phyloP scores from a whole-genome alignment of 2,113 vertebrate species.

The Ardeotis arabs region DNA sequence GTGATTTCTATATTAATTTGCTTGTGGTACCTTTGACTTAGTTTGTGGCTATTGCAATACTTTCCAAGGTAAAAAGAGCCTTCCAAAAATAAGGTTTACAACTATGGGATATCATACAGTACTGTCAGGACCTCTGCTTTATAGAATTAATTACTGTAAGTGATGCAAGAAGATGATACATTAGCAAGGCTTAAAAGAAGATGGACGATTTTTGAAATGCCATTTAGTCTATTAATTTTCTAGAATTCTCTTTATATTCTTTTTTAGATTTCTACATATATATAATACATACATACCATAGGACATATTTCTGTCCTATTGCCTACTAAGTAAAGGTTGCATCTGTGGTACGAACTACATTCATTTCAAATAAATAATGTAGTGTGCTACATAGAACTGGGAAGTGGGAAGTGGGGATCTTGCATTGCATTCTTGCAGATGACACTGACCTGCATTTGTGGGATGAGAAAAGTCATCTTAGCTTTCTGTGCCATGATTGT shows the following conservation, averaged over 20 bases:
- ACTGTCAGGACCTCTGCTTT: not conserved
- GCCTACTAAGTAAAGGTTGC: not conserved
- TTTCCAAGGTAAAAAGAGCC: not conserved
- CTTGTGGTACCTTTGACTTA: not conserved
- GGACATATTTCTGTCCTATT: not conserved
- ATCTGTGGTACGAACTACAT: not conserved
- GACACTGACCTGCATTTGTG: not conserved
- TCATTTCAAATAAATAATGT: not conserved
- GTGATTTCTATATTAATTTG: not conserved
- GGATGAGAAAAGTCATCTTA: not conserved
- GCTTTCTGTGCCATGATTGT: not conserved
- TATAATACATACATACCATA: not conserved
- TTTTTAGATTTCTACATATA: not conserved
- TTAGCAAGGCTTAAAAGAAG: conserved; percentile 3
- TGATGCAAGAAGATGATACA: not conserved
- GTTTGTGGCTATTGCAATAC: not conserved
- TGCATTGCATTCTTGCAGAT: not conserved
- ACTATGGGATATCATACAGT: not conserved
- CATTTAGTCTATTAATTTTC: not conserved
- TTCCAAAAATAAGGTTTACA: not conserved
- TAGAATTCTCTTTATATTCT: not conserved
- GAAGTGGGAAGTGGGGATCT: not conserved
- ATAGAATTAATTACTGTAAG: not conserved
- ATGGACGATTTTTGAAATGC: not conserved
- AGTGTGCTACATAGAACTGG: not conserved